phyloP scores from a whole-genome alignment of 2,888 invertebrate species.

The Noctua janthina region DNA sequence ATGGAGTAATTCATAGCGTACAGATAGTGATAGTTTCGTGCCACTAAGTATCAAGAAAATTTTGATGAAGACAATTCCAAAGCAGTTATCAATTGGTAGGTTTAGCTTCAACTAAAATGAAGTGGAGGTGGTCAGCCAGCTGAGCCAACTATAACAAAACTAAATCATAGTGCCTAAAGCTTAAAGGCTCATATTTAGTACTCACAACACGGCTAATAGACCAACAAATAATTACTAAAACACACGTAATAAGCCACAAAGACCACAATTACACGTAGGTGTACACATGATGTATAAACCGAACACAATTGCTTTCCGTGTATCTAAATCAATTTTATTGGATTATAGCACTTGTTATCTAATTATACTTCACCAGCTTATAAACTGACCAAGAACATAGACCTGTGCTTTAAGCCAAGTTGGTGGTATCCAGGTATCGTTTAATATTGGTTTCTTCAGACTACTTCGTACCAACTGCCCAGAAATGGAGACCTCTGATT shows the following conservation, averaged over 20 bases:
- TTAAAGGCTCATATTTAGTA: not conserved
- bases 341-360: constrained; percentile 81
- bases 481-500: not conserved
- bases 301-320: constrained; percentile 73
- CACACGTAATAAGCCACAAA: constrained; percentile 49
- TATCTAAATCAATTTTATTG: constrained; percentile 88
- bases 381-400: constrained; percentile 64
- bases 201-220: constrained; percentile 26
- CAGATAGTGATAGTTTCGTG: not conserved
- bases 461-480: constrained; percentile 45
- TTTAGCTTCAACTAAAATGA: not conserved
- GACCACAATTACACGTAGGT: constrained; percentile 58
- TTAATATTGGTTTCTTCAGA: constrained; percentile 70
- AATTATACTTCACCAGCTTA: constrained; percentile 73
- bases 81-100: not conserved
- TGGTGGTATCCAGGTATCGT: constrained; percentile 61
- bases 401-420: constrained; percentile 42
- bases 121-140: not conserved
- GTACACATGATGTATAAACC: constrained; percentile 44
- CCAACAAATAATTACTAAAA: constrained; percentile 43
- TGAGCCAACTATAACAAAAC: not conserved
- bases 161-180: not conserved
- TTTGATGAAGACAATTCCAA: not conserved
- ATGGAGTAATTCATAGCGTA: not conserved
- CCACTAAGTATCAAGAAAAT: not conserved